Evolutionary conservation across 2,888 invertebrate genomes (phyloP).

Genomic region (Beris chalybata): DNA sequence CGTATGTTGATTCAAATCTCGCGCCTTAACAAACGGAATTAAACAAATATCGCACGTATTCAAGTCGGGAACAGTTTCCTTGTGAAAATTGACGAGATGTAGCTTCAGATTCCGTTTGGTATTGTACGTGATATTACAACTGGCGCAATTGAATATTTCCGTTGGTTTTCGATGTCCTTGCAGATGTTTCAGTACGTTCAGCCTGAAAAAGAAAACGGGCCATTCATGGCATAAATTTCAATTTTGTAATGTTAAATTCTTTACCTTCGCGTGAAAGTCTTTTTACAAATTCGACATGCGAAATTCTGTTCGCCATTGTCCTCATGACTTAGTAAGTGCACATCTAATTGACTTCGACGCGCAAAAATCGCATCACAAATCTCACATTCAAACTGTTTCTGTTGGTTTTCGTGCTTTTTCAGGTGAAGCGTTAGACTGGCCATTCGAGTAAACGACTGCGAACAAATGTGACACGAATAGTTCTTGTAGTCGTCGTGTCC

Average conservation of each 20-base stretch:
- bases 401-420: neutral
- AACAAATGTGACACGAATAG: neutral
- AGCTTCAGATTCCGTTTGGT: constrained; percentile 23
- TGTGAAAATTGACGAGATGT: constrained; percentile 32
- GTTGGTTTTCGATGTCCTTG: constrained; percentile 15
- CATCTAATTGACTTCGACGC: neutral
- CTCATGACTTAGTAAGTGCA: constrained; percentile 31
- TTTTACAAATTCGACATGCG: constrained; percentile 36
- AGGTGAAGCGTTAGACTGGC: neutral
- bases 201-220: constrained; percentile 13
- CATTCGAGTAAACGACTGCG: constrained; percentile 25
- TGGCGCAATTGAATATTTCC: constrained; percentile 20
- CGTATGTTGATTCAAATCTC: constrained; percentile 33
- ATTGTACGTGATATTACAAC: constrained; percentile 29
- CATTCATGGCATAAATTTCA: neutral
- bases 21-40: constrained; percentile 16
- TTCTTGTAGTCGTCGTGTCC: neutral
- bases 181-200: constrained; percentile 11
- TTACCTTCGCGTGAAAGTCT: constrained; percentile 34
- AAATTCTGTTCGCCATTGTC: constrained; percentile 37
- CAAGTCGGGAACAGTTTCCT: constrained; percentile 15
- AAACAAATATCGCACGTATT: constrained; percentile 28
- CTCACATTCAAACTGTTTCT: neutral
- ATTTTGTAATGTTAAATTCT: neutral
- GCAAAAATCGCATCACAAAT: too few relatives aligned